These are phyloP conservation scores for Ophioderma brevispina DNA, from an alignment of 35 echinoderm and acorn worm species.

Conservation along the genomic window DNA sequence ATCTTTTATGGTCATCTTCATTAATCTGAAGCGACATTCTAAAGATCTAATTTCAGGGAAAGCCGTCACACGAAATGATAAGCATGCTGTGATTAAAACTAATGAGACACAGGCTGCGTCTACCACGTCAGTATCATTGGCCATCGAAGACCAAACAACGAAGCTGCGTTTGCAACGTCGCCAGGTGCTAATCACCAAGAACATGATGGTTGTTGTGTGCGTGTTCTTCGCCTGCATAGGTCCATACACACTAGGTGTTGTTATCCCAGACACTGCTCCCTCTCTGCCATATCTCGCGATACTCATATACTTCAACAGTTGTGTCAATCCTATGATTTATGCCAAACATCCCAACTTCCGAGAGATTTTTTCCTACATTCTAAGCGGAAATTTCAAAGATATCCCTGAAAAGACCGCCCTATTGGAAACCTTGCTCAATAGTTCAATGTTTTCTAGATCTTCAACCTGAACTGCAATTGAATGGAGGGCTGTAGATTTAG, in stretches of 20 bases:
- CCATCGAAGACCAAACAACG: background rate
- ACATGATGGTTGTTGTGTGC: background rate
- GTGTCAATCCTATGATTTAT: background rate
- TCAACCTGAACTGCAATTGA: no score
- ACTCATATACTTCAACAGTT: background rate
- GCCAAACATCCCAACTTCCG: background rate
- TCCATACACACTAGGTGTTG: background rate
- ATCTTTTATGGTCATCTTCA: background rate
- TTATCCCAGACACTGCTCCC: background rate
- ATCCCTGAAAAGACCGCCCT: background rate
- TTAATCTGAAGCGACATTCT: background rate
- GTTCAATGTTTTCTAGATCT: no score
- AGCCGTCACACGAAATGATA: background rate
- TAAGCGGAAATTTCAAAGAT: background rate
- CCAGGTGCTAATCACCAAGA: background rate
- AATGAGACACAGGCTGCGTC: background rate
- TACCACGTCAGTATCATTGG: background rate
- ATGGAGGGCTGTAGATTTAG: no score
- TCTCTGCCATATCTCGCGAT: background rate
- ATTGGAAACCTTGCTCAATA: no score
- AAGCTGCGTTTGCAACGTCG: background rate
- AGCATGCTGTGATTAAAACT: background rate
- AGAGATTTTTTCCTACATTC: background rate
- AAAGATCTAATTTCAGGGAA: background rate
- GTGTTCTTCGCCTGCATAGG: background rate